phyloP scores from a whole-genome alignment of 30 jellyfish, hydroid and myxozoan genomes.

The Aurelia sp. region DNA sequence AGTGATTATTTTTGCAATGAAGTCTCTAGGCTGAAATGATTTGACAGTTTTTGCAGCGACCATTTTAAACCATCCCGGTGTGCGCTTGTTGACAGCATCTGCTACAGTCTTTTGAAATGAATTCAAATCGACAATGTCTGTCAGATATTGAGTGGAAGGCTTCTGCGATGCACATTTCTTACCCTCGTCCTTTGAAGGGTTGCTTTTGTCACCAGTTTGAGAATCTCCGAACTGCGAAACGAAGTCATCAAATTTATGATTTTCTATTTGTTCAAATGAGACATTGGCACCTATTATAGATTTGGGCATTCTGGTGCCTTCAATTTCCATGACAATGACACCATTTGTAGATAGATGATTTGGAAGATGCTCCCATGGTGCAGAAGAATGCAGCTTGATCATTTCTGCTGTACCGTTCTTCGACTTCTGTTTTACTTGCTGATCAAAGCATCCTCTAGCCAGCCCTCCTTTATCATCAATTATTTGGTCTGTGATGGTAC shows the following conservation, averaged over 20 bases:
- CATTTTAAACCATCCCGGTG: constrained; percentile 61
- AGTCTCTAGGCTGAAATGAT: constrained; percentile 28
- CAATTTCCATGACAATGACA: constrained; percentile 22
- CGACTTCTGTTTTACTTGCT: neutral
- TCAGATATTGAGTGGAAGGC: constrained; percentile 55
- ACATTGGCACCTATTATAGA: constrained; percentile 44
- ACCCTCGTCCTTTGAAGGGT: neutral
- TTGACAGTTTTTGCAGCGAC: constrained; percentile 3
- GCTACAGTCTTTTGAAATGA: constrained; percentile 60
- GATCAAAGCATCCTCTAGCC: constrained; percentile 29
- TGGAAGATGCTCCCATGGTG: constrained; percentile 35
- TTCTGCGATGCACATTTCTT: constrained; percentile 34
- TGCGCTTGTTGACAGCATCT: constrained; percentile 47
- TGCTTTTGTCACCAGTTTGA: neutral
- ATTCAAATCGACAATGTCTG: constrained; percentile 51
- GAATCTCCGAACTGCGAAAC: neutral
- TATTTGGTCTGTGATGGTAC: neutral
- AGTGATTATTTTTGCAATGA: constrained; percentile 36
- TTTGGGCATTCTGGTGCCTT: constrained; percentile 51
- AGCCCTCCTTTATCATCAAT: constrained; percentile 41
- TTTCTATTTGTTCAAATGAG: neutral
- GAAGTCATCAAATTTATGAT: constrained; percentile 18
- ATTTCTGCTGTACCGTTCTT: neutral
- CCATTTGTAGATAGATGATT: constrained; percentile 40
- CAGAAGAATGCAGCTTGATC: constrained; percentile 24